These are phyloP conservation scores for Irena cyanogastra DNA, from an alignment of 2,113 vertebrate species.

Conservation along the genomic window DNA sequence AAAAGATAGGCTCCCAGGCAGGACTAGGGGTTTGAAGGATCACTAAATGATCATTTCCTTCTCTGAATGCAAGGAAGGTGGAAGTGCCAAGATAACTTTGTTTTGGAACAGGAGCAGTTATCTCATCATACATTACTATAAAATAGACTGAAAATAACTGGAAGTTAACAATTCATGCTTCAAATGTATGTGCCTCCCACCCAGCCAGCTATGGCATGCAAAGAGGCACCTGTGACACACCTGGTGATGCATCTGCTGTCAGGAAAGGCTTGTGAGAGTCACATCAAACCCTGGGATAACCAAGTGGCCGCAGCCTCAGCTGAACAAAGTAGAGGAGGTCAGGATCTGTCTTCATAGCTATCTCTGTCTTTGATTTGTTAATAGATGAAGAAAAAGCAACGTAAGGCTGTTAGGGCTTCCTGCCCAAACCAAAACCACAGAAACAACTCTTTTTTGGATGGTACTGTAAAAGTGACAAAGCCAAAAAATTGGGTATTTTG, in stretches of 20 bases:
- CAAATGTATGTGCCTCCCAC: neutral
- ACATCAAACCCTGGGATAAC: neutral
- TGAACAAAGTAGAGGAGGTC: neutral
- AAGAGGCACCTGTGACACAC: neutral
- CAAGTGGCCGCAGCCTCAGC: neutral
- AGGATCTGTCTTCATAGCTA: neutral
- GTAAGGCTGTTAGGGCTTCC: neutral
- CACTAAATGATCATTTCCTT: neutral
- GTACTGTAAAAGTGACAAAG: neutral
- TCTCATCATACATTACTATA: neutral
- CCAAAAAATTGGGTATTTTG: neutral
- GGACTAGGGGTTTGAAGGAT: neutral
- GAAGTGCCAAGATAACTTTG: neutral
- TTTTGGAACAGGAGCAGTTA: neutral
- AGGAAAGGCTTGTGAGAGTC: neutral
- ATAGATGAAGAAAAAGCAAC: neutral
- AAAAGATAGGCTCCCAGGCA: neutral
- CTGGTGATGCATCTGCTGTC: neutral
- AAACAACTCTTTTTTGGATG: neutral
- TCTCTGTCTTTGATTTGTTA: neutral
- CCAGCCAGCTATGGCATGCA: neutral
- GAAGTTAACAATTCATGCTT: neutral
- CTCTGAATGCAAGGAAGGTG: neutral
- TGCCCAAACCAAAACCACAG: neutral
- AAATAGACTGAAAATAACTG: neutral